phyloP scores from a whole-genome alignment of 2,888 invertebrate species.

The Dione juno region DNA sequence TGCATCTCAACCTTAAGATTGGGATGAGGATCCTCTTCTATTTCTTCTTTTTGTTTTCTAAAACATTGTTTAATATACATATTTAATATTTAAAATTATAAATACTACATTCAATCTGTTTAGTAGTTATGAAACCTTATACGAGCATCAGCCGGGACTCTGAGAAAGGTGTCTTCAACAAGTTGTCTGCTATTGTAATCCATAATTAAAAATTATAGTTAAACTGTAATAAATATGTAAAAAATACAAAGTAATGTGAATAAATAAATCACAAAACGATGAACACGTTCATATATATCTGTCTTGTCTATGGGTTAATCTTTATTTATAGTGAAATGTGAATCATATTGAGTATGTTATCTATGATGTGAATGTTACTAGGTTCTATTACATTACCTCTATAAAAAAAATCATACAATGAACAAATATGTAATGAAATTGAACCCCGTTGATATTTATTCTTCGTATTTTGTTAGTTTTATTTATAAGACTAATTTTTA shows the following conservation, averaged over 20 bases:
- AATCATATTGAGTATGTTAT: too few relatives aligned
- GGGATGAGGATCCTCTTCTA: conserved; percentile 75
- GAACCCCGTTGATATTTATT: too few relatives aligned
- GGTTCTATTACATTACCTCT: neutral
- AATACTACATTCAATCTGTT: neutral
- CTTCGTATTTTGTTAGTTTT: too few relatives aligned
- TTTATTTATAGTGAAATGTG: too few relatives aligned
- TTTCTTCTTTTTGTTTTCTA: conserved; percentile 73
- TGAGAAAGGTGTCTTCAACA: conserved; percentile 86
- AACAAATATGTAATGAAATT: neutral
- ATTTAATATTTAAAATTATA: neutral
- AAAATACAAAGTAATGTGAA: conserved; percentile 33
- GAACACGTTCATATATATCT: conserved; percentile 26
- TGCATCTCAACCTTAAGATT: conserved; percentile 89
- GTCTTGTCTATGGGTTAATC: too few relatives aligned
- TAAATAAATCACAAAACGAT: conserved; percentile 1
- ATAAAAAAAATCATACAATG: neutral
- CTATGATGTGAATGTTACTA: conserved; percentile 4
- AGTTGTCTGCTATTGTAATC: conserved; percentile 83
- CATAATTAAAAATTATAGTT: conserved; percentile 63
- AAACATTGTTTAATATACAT: conserved; percentile 4
- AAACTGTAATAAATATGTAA: conserved; percentile 37
- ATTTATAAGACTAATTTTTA: too few relatives aligned
- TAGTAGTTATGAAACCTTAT: conserved; percentile 71
- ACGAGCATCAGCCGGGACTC: conserved; percentile 85